These are phyloP conservation scores for Mantis religiosa DNA, from an alignment of 2,888 invertebrate species.

Conservation along the genomic window DNA sequence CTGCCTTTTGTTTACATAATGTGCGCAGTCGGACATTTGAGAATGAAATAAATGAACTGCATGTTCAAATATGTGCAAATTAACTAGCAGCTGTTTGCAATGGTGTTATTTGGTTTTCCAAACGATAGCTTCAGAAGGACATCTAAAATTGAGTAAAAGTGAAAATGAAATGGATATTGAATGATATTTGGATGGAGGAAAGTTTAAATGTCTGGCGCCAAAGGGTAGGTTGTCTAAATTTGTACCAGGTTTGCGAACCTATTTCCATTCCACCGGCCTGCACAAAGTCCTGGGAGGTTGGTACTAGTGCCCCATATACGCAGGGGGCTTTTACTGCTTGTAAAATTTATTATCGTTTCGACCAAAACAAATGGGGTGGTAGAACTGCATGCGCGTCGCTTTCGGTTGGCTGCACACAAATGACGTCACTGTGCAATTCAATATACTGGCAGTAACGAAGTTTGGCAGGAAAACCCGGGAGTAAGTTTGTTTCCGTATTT, in stretches of 20 bases:
- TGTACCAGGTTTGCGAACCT: background rate
- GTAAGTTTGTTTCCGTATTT: background rate
- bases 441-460: background rate
- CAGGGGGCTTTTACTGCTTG: background rate
- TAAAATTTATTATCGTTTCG: background rate
- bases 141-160: too few relatives aligned
- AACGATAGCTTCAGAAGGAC: too few relatives aligned
- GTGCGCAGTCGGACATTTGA: too few relatives aligned
- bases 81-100: too few relatives aligned
- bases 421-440: background rate
- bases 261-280: background rate
- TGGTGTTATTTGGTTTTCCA: too few relatives aligned
- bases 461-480: background rate
- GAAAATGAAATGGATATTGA: background rate
- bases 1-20: too few relatives aligned
- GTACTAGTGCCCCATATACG: background rate
- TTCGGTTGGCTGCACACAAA: background rate
- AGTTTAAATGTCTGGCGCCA: background rate
- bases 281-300: background rate
- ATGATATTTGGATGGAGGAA: background rate
- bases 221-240: background rate
- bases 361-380: background rate
- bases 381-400: background rate
- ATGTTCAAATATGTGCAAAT: too few relatives aligned
- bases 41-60: too few relatives aligned